Percentiles rank a stretch among this genome's conserved stretches.
Conservation (phyloP, 2,113 vertebrate species). For the Scomber colias region DNA sequence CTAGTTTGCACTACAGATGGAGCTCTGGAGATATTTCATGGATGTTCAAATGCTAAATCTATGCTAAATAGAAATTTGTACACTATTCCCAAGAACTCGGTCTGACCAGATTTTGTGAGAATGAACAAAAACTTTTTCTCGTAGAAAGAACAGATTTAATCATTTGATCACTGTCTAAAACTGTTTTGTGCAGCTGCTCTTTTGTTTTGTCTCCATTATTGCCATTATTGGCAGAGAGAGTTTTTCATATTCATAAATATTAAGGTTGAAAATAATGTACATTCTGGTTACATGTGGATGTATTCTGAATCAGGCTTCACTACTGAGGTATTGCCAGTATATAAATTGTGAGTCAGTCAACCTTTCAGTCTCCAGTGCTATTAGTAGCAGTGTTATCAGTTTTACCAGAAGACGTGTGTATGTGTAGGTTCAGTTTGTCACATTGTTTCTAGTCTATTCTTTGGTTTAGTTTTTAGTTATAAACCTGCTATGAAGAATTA, state of each 20-base stretch:
- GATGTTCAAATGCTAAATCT: constrained; percentile 27
- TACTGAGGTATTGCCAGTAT: constrained; percentile 37
- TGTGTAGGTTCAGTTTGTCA: constrained; percentile 67
- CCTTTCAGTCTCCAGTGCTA: constrained; percentile 74
- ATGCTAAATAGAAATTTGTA: constrained; percentile 42
- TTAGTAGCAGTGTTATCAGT: constrained; percentile 63
- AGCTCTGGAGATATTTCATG: constrained; percentile 61
- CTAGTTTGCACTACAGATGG: constrained; percentile 76
- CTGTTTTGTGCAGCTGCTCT: constrained; percentile 21
- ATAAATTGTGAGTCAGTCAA: constrained; percentile 67
- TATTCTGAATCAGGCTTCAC: constrained; percentile 51
- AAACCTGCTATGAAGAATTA: constrained; percentile 41
- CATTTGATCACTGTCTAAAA: constrained; percentile 3
- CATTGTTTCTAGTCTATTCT: constrained; percentile 6
- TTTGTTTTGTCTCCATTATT: constrained; percentile 4
- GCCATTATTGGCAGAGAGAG: constrained; percentile 29
- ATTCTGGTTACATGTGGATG: constrained; percentile 33
- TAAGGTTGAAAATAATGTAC: constrained; percentile 49
- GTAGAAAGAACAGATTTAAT: background rate
- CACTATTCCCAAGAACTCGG: constrained; percentile 14
- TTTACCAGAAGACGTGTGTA: constrained; percentile 67
- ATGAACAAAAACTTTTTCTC: constrained; percentile 20
- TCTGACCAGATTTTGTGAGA: constrained; percentile 47
- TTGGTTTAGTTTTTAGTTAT: constrained; percentile 52
- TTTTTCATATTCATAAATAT: constrained; percentile 49